Base-by-base conservation (phyloP, 2,888 invertebrate species). In the Leptopilina myrica region DNA sequence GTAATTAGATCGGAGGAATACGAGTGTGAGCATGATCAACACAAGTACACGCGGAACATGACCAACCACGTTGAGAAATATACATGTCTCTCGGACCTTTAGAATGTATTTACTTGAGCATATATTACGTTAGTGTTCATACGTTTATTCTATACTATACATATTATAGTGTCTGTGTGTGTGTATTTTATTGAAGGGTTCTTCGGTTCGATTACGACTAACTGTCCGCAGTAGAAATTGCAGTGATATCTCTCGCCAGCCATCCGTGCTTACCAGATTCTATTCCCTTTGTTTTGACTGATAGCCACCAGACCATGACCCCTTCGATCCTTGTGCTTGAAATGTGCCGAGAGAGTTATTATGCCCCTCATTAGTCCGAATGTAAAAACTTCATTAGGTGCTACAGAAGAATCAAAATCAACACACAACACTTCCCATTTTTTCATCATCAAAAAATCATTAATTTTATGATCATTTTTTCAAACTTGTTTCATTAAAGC, bases 231-330 rank as follows among this genome's bases (percentile, higher is more conserved):
- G 46, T 64, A 64, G 64, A 33, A 20, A 64, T 6, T 26, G 64
- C 26, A 40, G 65, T 33, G 65, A 65, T 65, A 33, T 26, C 43
- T 65, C 65, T 20, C 40, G 65, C 33, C 65, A 65, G 65, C 65
- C 65, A 65, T 81, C 64, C 79, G 78, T 78, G 76, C 62, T n/a
- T 15, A 59, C 62, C 62, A 62, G 62, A 62, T 62, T 62, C 62
- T 62, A 15, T 62, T 62, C 81, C 85, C 82, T 84, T 87, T 86
- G 86, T 87, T 87, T 86, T 86, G 85, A 87, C 86, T 83, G 84
- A 85, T 85, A 83, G 83, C 80, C 83, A 83, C 69, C 85, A 84
- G 87, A 87, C 87, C 85, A 82, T 87, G 84, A 84, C 84, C 82
- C 77, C 78, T 78, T 77, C 76, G 69, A 33, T 64, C 76, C 69